phyloP scores from a whole-genome alignment of 2,797 vertebrate genomes.

The Myotis vivesi region DNA sequence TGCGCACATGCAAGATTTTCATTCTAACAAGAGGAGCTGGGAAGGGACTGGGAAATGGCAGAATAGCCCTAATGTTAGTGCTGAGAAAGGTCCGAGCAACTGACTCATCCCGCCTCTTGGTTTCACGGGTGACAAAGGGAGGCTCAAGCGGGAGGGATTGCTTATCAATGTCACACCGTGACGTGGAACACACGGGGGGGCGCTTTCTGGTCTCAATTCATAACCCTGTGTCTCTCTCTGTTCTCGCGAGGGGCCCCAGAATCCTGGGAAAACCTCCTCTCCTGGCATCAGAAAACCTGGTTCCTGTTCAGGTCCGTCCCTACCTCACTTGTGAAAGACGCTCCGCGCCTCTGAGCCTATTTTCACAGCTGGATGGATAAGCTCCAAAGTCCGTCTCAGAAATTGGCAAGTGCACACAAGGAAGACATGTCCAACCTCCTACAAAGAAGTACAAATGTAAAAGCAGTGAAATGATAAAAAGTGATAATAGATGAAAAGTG shows the following conservation, averaged over 20 bases:
- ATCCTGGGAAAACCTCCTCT: not conserved
- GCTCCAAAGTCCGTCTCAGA: not conserved
- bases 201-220: not conserved
- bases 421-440: not conserved
- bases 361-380: not conserved
- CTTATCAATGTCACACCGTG: not conserved
- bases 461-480: not conserved
- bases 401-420: not conserved
- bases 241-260: not conserved
- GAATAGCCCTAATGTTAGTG: too few relatives aligned
- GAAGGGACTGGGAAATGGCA: not conserved
- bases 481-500: not conserved
- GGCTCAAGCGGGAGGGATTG: not conserved
- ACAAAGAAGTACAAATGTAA: not conserved
- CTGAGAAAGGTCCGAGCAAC: not conserved
- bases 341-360: not conserved
- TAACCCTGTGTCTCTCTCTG: not conserved
- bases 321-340: not conserved
- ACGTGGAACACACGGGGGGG: accelerated
- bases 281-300: not conserved
- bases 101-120: not conserved
- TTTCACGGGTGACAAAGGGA: not conserved
- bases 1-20: not conserved
- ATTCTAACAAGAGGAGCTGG: not conserved
- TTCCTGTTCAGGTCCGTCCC: not conserved